These are phyloP conservation scores for Eurystomus glaucurus DNA, from an alignment of 2,797 vertebrate genomes.

Conservation along the genomic window DNA sequence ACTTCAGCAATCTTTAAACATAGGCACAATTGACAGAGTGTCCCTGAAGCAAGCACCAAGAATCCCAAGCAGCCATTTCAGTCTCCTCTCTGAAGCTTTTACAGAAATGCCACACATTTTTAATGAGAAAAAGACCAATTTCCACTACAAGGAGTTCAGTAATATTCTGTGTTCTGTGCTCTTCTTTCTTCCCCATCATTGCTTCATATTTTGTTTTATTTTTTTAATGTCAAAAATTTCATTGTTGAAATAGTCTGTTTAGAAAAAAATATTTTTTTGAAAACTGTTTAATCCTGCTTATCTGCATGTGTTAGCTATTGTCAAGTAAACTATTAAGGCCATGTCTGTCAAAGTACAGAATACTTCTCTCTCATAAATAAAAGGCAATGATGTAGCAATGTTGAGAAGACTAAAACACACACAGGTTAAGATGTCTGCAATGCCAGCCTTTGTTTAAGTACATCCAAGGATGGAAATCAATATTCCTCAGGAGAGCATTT, in stretches of 20 bases:
- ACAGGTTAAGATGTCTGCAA: constrained; percentile 9
- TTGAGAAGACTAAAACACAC: background rate
- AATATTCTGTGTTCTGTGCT: background rate
- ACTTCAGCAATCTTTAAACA: background rate
- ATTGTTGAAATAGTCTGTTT: background rate
- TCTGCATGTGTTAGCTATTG: background rate
- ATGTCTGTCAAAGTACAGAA: background rate
- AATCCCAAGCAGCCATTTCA: background rate
- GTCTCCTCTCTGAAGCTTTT: background rate
- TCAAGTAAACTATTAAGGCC: background rate
- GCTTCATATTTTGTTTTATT: background rate
- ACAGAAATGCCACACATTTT: background rate
- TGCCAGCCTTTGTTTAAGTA: constrained; percentile 54
- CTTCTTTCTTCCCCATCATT: background rate
- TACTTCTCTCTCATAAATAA: background rate
- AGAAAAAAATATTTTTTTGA: background rate
- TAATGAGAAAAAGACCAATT: background rate
- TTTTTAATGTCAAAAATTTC: background rate
- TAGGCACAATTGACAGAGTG: background rate
- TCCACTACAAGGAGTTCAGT: background rate
- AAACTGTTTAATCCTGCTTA: background rate
- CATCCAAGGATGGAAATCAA: constrained; percentile 52
- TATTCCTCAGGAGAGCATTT: constrained; percentile 43
- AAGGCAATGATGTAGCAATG: background rate
- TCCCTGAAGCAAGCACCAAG: background rate